Base-by-base conservation (phyloP, 2,888 invertebrate genomes). In the Nemotelus nigrinus region DNA sequence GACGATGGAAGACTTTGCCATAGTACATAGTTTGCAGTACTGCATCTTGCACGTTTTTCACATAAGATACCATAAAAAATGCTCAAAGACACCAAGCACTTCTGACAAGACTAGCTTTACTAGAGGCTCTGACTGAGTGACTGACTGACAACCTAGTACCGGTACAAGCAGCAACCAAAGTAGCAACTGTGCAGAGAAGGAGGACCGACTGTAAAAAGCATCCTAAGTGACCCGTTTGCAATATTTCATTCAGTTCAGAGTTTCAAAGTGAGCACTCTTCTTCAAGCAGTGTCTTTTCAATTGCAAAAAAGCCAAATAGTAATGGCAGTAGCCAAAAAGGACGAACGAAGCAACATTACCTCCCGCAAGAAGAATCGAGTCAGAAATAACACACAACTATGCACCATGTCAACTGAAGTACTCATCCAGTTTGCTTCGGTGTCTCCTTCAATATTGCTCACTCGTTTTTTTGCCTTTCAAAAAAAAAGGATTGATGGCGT, bases 211-310 rank as follows among this genome's bases (percentile, higher is more conserved):
- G 44, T 7, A 43, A 68, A 68, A 53, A 44, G 5, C 7, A 41
- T 47, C 70, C 53, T 70, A 70, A 70, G 70, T 70, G 70, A 55
- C 55, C 70, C 70, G 53, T 53, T 70, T 70, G 70, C 70, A 70
- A 70, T 70, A 70, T 70, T 70, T 70, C 70, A 70, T 41, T 39
- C 43, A 41, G 70, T 70, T 48, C 25, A 70, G n/a, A 47, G 4
- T 48, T 41, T 48, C 50, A 68, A 65, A 47, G 41, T 48, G 47
- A 67, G 48, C 2, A 47, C 48, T 6, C 41, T 6, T 44, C 48
- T 3, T 39, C 6, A 41, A 8, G 41, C 68, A 50, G 25, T 53
- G 7, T 8, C 39, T 70, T 10, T 55, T 5, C 8, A 53, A 70
- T 53, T 7, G 41, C 8, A 47, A 50, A 8, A 50, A 68, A 68